Conservation (phyloP, 2,888 invertebrate genomes). For the Margaritifera margaritifera region DNA sequence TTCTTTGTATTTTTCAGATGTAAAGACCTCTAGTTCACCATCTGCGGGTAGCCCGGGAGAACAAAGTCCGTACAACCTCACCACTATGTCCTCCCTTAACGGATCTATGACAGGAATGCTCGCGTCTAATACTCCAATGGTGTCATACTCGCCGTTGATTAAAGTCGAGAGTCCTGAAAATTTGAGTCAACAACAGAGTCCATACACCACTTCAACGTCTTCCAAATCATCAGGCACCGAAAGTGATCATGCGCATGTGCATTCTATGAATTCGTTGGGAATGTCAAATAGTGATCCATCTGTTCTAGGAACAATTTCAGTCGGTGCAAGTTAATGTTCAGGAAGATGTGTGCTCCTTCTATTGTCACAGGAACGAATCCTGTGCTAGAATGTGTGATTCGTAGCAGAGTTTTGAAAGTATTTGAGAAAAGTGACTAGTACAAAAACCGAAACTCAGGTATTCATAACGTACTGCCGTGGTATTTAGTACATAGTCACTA, state of each 20-base stretch:
- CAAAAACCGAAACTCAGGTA: too few species aligned
- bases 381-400: too few species aligned
- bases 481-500: too few species aligned
- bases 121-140: conserved; percentile 16
- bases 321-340: conserved; percentile 33
- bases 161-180: conserved; percentile 46
- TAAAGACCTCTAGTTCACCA: conserved; percentile 30
- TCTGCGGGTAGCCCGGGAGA: conserved; percentile 6
- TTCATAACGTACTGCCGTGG: too few species aligned
- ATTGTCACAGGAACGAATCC: background rate
- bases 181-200: conserved; percentile 33
- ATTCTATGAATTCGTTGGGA: conserved; percentile 30
- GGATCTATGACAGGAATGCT: conserved; percentile 18
- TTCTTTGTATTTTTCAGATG: conserved; percentile 32
- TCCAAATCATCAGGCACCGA: conserved; percentile 39
- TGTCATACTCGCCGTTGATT: conserved; percentile 24
- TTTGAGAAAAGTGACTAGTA: too few species aligned
- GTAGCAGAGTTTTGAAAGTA: too few species aligned
- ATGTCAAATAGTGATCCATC: conserved; percentile 32
- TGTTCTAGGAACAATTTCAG: conserved; percentile 40
- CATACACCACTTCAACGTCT: conserved; percentile 38
- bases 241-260: conserved; percentile 34
- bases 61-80: conserved; percentile 23
- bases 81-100: conserved; percentile 31
- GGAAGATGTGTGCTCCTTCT: background rate